Evolutionary conservation across 2,888 invertebrate species (phyloP), one percentile per base, ranked within the genome.

Genomic region (Plutella xylostella): DNA sequence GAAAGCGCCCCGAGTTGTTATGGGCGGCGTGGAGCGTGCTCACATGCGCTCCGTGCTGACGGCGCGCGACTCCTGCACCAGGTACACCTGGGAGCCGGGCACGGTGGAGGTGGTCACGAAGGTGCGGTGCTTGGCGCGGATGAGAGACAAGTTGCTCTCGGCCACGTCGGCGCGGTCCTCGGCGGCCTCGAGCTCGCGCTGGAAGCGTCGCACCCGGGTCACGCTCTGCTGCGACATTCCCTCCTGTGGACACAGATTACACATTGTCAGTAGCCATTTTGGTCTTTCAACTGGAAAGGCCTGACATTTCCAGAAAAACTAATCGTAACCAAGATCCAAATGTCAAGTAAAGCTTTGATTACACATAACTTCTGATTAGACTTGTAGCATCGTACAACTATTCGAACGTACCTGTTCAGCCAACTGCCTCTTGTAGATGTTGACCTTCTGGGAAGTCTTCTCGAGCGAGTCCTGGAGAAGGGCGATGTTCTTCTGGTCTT

Each of bases 61-160:
- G 66, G 88, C 88, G 68, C 88, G 91, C 74, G 92, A 90, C 85
- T 94, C 94, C 86, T 93, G 93, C 58, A 94, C 94, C 77, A 94
- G 88, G 85, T 94, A 94, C 64, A 94, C 93, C 85, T 93, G 93
- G 69, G 94, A 94, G 65, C 94, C 94, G 79, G 95, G 95, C 65
- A 94, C 92, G 61, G 93, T 90, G 78, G 92, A 93, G 77, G 95
- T 94, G 87, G 96, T 96, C 70, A 96, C 96, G 85, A 96, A 96
- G 78, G 96, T 94, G 87, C 97, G 96, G 88, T 97, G 97, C 88
- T 98, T 97, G 86, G 97, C 96, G 68, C 97, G 92, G 87, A 97
- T 96, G 79, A 97, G 87, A 62, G 92, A 91, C 75, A 97, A 88
- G 83, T 93, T 96, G 88, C 93, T 93, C 86, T 97, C 97, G 61